These are phyloP conservation scores for Amblyopsis hoosieri DNA, from an alignment of 2,797 vertebrate species.

Conservation along the genomic window DNA sequence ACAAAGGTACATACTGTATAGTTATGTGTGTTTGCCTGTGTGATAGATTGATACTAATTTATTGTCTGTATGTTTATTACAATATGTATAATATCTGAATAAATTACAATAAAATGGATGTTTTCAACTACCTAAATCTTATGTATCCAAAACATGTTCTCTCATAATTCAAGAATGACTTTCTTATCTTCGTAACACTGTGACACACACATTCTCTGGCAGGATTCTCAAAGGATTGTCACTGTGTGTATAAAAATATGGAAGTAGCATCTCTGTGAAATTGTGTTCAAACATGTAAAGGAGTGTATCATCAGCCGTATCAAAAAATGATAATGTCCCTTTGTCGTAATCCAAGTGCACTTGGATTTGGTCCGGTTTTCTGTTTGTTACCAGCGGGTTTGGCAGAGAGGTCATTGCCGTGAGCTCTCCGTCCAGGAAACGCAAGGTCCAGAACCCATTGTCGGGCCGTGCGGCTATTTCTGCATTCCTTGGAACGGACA, in stretches of 20 bases:
- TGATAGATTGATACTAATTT: no score
- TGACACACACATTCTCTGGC: slow-evolving; percentile 62
- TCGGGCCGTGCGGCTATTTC: slow-evolving; percentile 69
- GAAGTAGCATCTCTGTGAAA: slow-evolving; percentile 70
- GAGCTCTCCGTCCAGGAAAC: slow-evolving; percentile 67
- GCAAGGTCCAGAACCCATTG: slow-evolving; percentile 80
- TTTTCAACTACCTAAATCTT: background rate
- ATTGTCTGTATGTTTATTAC: no score
- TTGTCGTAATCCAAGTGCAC: slow-evolving; percentile 74
- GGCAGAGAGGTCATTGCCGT: slow-evolving; percentile 74
- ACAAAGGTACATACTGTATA: no score
- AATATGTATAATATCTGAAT: no score
- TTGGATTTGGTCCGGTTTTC: slow-evolving; percentile 58
- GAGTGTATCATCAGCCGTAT: slow-evolving; percentile 43
- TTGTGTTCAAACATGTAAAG: slow-evolving; percentile 64
- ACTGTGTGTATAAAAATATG: slow-evolving; percentile 79
- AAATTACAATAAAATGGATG: no score
- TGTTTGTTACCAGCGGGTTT: slow-evolving; percentile 37
- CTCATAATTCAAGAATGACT: no score
- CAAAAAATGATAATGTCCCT: slow-evolving; percentile 69
- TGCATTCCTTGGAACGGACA: slow-evolving; percentile 52
- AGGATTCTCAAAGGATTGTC: slow-evolving; percentile 66
- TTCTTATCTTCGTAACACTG: slow-evolving; percentile 43
- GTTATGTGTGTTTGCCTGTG: no score
- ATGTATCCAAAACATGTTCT: slow-evolving; percentile 2